Evolutionary conservation across 2,888 invertebrate species (phyloP), one percentile per base, ranked within the genome.

Genomic region (Tetranychus piercei): DNA sequence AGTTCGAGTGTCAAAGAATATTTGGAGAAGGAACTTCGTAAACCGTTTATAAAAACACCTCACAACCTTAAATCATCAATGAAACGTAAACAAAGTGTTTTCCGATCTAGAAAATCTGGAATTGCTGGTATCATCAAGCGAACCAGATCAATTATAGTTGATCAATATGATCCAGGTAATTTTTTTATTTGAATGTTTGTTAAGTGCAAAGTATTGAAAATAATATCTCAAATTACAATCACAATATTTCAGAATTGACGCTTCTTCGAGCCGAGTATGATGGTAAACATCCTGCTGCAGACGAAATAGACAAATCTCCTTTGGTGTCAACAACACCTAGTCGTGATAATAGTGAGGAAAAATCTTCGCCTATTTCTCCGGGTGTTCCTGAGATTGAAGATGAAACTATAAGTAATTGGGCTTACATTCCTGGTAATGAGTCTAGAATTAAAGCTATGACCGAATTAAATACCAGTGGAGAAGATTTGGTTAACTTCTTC

Each of bases 71-170:
- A 76, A 55, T 23, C 74, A 18, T 74, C 78, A 66, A 74, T 75
- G n/a, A 79, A 79, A 72, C 69, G 79, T 18, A 78, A 78, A 34
- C 76, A 78, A 8, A 78, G 78, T 44, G 76, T 78, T 71, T 44
- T 43, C 44, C 76, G 79, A 15, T 76, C 77, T 22, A 75, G 79
- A 23, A 76, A 78, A 55, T 78, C 79, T 44, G 80, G 81, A 0
- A 90, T 94, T 23, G 89, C 89, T 80, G 95, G 95, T 74, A 93
- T 94, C 69, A 93, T 95, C 76, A 91, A 91, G 83, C 90, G 94
- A 82, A 94, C 94, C 0, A 86, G 94, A 78, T 93, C 94, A 15
- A 95, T 95, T 78, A 92, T 92, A 81, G 89, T 93, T 8, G 93
- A 83, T 74, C 79, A 81, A 20, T 81, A 81, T 66, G 82, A 82